Evolutionary conservation across 2,888 invertebrate genomes (phyloP).

Genomic region (Netelia melanura): DNA sequence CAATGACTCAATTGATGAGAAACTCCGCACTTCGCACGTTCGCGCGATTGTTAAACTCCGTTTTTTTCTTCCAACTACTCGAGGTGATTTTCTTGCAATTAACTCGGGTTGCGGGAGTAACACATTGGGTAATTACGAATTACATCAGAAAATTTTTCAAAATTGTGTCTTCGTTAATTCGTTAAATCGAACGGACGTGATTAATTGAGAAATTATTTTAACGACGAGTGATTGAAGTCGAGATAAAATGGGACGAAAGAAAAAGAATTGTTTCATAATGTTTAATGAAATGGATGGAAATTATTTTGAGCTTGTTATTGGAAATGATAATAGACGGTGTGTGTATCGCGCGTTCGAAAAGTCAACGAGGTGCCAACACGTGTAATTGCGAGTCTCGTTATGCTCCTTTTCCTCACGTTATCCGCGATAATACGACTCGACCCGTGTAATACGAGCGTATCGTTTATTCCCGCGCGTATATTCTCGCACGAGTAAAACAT

Average conservation of each 20-base stretch:
- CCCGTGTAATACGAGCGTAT: background rate
- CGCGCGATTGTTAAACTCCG: background rate
- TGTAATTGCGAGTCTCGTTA: conserved; percentile 4
- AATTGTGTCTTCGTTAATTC: no score
- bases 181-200: no score
- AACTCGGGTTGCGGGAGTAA: background rate
- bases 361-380: conserved; percentile 55
- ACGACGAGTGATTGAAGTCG: no score
- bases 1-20: conserved; percentile 4
- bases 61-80: background rate
- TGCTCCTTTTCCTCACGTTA: conserved; percentile 16
- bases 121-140: no score
- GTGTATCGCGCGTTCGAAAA: background rate
- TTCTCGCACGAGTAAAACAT: background rate
- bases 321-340: background rate
- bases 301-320: background rate
- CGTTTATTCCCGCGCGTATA: conserved; percentile 11
- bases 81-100: background rate
- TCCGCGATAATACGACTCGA: conserved; percentile 33
- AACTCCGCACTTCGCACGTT: background rate
- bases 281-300: no score
- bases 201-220: no score
- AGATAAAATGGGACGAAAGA: background rate
- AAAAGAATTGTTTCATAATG: background rate
- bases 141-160: no score